A percentile compares a stretch with the other conserved stretches of the same genome.
Evolutionary conservation across 2,888 invertebrate genomes (phyloP).

Genomic region (Meandrusa payeni): DNA sequence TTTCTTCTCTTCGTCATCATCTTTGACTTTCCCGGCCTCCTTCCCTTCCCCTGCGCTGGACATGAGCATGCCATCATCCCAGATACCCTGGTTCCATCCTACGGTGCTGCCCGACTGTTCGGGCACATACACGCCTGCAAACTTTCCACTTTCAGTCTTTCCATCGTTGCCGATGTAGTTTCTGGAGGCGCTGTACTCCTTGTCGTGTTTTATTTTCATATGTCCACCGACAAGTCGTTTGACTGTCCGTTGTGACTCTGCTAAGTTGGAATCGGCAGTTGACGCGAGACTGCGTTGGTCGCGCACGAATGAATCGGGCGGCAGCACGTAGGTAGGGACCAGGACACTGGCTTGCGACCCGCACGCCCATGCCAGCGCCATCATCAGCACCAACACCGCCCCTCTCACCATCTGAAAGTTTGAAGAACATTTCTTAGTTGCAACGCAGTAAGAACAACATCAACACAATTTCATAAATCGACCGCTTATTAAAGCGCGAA

Average conservation of each 20-base stretch:
- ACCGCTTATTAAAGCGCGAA: constrained; percentile 15
- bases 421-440: constrained; percentile 62
- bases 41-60: constrained; percentile 87
- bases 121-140: constrained; percentile 59
- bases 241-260: constrained; percentile 78
- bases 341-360: constrained; percentile 66
- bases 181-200: constrained; percentile 64
- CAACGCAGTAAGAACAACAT: constrained; percentile 24
- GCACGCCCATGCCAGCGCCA: constrained; percentile 73
- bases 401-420: constrained; percentile 80
- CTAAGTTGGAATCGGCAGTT: constrained; percentile 49
- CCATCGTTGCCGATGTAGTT: constrained; percentile 59
- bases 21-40: constrained; percentile 64
- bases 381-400: constrained; percentile 71
- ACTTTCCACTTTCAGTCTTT: constrained; percentile 67
- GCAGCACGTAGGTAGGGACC: constrained; percentile 76
- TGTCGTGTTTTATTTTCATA: constrained; percentile 72
- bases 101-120: constrained; percentile 74
- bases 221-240: constrained; percentile 87
- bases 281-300: constrained; percentile 71
- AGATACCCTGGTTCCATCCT: constrained; percentile 78
- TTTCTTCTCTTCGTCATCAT: constrained; percentile 87
- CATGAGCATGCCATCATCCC: constrained; percentile 85
- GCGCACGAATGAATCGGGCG: constrained; percentile 77
- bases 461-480: constrained; percentile 20